These are phyloP conservation scores for Ovis canadensis DNA, from an alignment of 2,113 vertebrate genomes.

Conservation along the genomic window DNA sequence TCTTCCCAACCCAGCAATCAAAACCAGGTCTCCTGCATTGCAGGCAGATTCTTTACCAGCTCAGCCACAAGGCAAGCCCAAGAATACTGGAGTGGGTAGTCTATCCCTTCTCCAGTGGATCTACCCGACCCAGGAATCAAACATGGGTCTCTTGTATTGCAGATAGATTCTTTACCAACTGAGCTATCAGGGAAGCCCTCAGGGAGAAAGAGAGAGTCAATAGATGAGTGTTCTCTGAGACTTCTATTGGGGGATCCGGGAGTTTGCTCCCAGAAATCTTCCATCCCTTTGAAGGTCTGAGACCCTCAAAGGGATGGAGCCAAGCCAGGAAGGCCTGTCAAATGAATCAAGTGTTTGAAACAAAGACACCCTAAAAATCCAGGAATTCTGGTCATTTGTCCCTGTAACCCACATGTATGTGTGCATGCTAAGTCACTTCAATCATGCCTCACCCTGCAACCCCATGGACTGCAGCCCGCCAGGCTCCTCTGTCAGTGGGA, in stretches of 20 bases:
- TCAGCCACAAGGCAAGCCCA: not conserved
- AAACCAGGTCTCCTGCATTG: not conserved
- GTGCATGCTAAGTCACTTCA: not conserved
- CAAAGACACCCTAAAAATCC: not conserved
- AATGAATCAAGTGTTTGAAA: not conserved
- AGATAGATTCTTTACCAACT: not conserved
- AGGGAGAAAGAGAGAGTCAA: not conserved
- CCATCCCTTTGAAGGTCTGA: not conserved
- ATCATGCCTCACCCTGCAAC: not conserved
- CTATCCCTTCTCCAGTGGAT: not conserved
- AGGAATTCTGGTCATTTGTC: not conserved
- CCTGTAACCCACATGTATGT: not conserved
- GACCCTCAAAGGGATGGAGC: not conserved
- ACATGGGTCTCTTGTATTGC: not conserved
- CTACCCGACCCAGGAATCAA: not conserved
- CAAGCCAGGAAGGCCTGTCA: not conserved
- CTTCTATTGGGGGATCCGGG: rapidly evolving
- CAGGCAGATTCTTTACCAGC: not conserved
- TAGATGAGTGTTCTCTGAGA: not conserved
- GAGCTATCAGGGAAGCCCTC: not conserved
- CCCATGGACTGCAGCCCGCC: not conserved
- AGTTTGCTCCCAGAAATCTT: not conserved
- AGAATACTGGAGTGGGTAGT: not conserved
- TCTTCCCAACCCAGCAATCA: not conserved
- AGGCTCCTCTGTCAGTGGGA: not conserved